Evolutionary conservation across 1,140 invertebrate genomes (phyloP), one percentile per base, ranked within the genome.

Genomic region (Listronotus oregonensis): DNA sequence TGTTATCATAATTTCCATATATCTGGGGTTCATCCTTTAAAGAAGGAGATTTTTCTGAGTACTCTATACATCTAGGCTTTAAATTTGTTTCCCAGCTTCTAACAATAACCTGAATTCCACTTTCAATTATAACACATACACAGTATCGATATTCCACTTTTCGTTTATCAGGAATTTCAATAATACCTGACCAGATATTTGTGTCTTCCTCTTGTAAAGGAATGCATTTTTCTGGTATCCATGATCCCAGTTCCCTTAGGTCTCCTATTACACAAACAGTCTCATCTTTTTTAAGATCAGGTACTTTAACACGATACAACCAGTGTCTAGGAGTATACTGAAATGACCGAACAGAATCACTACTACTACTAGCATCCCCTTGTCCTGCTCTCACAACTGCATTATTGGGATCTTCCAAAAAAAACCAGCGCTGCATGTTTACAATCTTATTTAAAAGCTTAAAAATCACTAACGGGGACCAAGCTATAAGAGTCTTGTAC

Each of bases 31-130:
- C 69, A 37, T 72, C 66, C 0, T 68, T 43, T 0, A 43, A 12
- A 12, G 44, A 66, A n/a, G 75, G 71, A 14, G 71, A 73, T 37
- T 47, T 68, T 17, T 63, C 58, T 39, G 68, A 42, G 49, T 60
- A 55, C 3, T 70, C 62, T 57, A 90, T 85, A 18, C 77, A 60
- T 55, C 93, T 80, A 39, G 93, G 89, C 55, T 82, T 80, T 59
- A 92, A 80, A 73, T 92, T 87, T 8, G 92, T 92, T 80, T 97
- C 94, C 94, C 93, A 96, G 68, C 83, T 83, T 14, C 90, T 84
- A 12, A 95, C 86, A 47, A 93, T 83, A 7, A 90, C 72, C 64
- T 78, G 75, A 17, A 74, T 70, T 51, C 75, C 78, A 58, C 51
- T 69, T 70, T 85, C 82, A 27, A 83, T 70, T 6, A 85, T 68